These are phyloP conservation scores for Patella pellucida DNA, from an alignment of 2,888 invertebrate genomes.

Conservation along the genomic window DNA sequence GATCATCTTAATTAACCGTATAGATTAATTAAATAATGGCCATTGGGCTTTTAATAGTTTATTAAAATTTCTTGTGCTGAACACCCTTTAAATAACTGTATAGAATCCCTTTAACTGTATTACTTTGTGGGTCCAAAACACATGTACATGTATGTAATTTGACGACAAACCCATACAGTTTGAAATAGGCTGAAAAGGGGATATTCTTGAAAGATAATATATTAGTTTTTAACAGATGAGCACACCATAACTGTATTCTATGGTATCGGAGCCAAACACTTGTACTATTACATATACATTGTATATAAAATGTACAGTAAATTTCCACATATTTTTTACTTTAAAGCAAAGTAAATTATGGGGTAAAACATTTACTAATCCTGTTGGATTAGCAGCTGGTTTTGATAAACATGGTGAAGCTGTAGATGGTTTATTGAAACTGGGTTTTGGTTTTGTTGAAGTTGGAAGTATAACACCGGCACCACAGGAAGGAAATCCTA, in stretches of 20 bases:
- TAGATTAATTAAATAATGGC: too few relatives aligned
- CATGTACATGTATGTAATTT: too few relatives aligned
- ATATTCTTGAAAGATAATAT: too few relatives aligned
- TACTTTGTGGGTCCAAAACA: too few relatives aligned
- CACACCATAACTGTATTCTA: not conserved
- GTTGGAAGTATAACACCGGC: slow-evolving; percentile 95
- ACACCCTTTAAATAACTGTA: too few relatives aligned
- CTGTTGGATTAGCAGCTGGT: slow-evolving; percentile 97
- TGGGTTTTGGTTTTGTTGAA: slow-evolving; percentile 97
- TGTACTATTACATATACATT: not conserved
- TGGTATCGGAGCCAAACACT: not conserved
- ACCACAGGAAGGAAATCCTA: slow-evolving; percentile 92
- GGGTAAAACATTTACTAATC: slow-evolving; percentile 84
- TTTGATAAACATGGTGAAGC: slow-evolving; percentile 98
- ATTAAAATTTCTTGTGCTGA: too few relatives aligned
- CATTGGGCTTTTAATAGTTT: too few relatives aligned
- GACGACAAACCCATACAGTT: too few relatives aligned
- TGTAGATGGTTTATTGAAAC: slow-evolving; percentile 81
- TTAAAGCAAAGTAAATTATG: slow-evolving; percentile 81
- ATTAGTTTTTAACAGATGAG: too few relatives aligned
- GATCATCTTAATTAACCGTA: too few relatives aligned
- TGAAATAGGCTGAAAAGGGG: too few relatives aligned
- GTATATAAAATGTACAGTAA: not conserved
- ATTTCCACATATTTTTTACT: slow-evolving; percentile 32
- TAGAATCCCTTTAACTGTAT: too few relatives aligned